Evolutionary conservation across 2,888 invertebrate genomes (phyloP).

Genomic region (Azorinus chamasolen): DNA sequence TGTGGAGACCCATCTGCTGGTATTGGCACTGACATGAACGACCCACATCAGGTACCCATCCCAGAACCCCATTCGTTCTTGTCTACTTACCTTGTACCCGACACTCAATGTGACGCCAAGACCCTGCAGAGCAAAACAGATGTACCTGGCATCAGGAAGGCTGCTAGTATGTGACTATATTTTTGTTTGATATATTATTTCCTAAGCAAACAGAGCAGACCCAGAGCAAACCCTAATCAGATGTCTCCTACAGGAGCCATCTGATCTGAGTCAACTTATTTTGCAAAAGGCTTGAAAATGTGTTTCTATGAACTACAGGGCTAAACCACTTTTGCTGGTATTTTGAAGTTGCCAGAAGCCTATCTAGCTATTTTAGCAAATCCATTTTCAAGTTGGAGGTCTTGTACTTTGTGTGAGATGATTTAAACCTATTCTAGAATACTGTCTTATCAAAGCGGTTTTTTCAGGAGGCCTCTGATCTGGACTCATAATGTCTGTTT

Average conservation of each 20-base stretch:
- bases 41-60: constrained; percentile 40
- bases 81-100: constrained; percentile 56
- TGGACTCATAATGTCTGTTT: no score
- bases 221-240: no score
- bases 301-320: no score
- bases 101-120: constrained; percentile 49
- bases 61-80: constrained; percentile 46
- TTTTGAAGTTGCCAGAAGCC: no score
- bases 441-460: no score
- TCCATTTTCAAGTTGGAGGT: not conserved
- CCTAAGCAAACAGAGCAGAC: no score
- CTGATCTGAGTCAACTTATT: no score
- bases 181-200: not conserved
- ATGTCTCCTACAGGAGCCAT: no score
- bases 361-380: not conserved
- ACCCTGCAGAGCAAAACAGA: constrained; percentile 32
- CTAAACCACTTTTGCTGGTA: no score
- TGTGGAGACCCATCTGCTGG: constrained; percentile 63
- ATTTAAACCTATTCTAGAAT: not conserved
- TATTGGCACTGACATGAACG: constrained; percentile 36
- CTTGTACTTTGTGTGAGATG: not conserved
- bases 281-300: no score
- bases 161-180: not conserved
- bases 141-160: constrained; percentile 32
- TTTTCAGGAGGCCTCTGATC: no score